A percentile compares a stretch with the other conserved stretches of the same genome.
Conservation (phyloP, 2,113 vertebrate genomes). For the Forbesichthys papilliferus region DNA sequence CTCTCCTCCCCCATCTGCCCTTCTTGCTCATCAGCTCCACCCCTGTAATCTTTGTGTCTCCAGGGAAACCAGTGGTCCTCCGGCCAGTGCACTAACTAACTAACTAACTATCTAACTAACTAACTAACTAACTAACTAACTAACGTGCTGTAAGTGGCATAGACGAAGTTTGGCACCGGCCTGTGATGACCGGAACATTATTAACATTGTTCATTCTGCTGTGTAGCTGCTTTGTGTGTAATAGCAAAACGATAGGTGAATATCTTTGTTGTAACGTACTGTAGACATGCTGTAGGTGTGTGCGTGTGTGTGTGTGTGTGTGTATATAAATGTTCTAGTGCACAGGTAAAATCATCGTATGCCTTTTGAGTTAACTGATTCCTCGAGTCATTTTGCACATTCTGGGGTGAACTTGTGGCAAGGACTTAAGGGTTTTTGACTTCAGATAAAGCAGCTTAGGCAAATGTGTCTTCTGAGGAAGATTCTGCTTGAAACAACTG, state of each 20-base stretch:
- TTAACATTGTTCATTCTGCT: slow-evolving; percentile 49
- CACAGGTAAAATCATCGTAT: slow-evolving; percentile 62
- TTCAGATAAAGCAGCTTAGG: slow-evolving; percentile 1
- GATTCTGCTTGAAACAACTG: slow-evolving; percentile 18
- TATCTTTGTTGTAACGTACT: slow-evolving; percentile 66
- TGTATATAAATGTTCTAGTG: slow-evolving; percentile 66
- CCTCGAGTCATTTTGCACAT: slow-evolving; percentile 65
- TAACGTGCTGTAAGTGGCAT: no score
- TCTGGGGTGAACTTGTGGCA: slow-evolving; percentile 18
- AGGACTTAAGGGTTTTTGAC: no score
- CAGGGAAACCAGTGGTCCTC: not conserved
- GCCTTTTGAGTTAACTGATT: slow-evolving; percentile 53
- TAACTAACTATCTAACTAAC: no score
- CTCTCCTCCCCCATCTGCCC: slow-evolving; percentile 30
- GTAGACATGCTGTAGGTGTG: slow-evolving; percentile 60
- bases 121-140: slow-evolving; percentile 8
- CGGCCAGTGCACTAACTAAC: slow-evolving; percentile 31
- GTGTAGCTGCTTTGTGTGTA: slow-evolving; percentile 49
- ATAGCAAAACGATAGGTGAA: slow-evolving; percentile 57
- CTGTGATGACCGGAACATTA: slow-evolving; percentile 46
- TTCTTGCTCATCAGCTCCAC: slow-evolving; percentile 21
- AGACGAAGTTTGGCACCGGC: slow-evolving; percentile 23
- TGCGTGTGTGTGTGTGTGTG: slow-evolving; percentile 66
- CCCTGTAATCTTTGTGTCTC: no score
- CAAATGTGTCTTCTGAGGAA: slow-evolving; percentile 24